Evolutionary conservation across 2,888 invertebrate genomes (phyloP).

Genomic region (Ctenicera cuprea): DNA sequence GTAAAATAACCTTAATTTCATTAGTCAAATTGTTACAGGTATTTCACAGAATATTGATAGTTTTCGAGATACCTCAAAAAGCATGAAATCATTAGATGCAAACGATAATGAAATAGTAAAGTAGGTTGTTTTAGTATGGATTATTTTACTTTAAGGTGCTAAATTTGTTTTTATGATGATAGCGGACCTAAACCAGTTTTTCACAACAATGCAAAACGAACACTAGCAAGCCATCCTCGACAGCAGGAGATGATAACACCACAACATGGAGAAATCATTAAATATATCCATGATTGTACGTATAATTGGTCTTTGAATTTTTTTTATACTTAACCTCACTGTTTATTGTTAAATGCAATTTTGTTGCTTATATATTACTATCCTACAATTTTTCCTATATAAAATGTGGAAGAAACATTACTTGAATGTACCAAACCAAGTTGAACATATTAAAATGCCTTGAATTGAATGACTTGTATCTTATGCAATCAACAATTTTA

Average conservation of each 20-base stretch:
- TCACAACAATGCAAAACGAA: conserved; percentile 75
- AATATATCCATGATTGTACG: conserved; percentile 91
- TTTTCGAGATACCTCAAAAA: conserved; percentile 82
- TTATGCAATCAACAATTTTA: conserved; percentile 7
- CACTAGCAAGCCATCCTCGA: conserved; percentile 72
- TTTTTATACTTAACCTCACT: conserved; percentile 33
- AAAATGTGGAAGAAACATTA: too few relatives aligned
- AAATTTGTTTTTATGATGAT: background rate
- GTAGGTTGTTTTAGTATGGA: conserved; percentile 71
- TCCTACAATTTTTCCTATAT: too few relatives aligned
- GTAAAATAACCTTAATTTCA: conserved; percentile 1
- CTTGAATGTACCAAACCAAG: too few relatives aligned
- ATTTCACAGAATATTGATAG: conserved; percentile 88
- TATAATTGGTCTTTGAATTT: conserved; percentile 24
- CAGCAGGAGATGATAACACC: conserved; percentile 80
- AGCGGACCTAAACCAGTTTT: conserved; percentile 90
- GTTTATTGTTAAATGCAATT: background rate
- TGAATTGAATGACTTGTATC: background rate
- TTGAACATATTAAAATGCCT: too few relatives aligned
- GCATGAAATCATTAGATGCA: conserved; percentile 78
- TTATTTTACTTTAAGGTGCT: conserved; percentile 36
- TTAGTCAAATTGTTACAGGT: conserved; percentile 73
- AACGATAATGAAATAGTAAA: conserved; percentile 81
- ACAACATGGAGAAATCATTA: conserved; percentile 91
- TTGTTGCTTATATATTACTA: too few relatives aligned